Percentiles rank a stretch among this genome's conserved stretches.
Evolutionary conservation across 2,888 invertebrate species (phyloP).

Genomic region (Drosophila eohydei): DNA sequence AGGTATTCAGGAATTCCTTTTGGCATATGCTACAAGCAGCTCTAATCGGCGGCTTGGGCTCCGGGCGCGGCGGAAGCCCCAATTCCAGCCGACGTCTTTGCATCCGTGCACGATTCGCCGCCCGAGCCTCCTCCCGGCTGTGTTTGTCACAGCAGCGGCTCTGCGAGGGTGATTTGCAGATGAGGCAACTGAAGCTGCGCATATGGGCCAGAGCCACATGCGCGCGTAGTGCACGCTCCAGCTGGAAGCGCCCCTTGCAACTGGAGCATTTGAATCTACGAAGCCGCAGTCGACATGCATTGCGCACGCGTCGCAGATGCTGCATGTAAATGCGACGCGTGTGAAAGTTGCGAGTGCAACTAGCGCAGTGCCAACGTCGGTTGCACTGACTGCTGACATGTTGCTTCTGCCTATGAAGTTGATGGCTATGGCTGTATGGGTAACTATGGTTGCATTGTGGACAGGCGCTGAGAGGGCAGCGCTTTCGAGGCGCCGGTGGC

Average conservation of each 20-base stretch:
- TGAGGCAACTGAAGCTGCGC: constrained; percentile 34
- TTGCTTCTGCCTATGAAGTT: constrained; percentile 30
- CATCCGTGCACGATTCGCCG: constrained; percentile 14
- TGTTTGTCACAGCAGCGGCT: constrained; percentile 39
- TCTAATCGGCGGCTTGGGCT: background rate
- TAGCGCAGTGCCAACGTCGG: constrained; percentile 15
- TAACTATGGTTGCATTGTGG: constrained; percentile 26
- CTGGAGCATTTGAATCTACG: constrained; percentile 29
- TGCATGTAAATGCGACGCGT: background rate
- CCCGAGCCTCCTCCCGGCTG: constrained; percentile 15
- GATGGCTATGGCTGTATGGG: constrained; percentile 35
- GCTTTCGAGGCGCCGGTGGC: background rate
- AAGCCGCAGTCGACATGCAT: background rate
- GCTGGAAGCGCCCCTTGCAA: constrained; percentile 34
- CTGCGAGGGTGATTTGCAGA: constrained; percentile 18
- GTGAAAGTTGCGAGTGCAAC: constrained; percentile 27
- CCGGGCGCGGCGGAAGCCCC: constrained; percentile 1
- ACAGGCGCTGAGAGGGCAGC: background rate
- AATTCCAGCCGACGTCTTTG: constrained; percentile 1
- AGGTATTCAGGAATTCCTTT: constrained; percentile 2
- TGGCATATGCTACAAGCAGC: constrained; percentile 22
- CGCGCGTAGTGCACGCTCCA: constrained; percentile 3
- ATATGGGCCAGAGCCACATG: constrained; percentile 24
- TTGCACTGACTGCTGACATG: background rate
- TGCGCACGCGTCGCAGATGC: constrained; percentile 13